Evolutionary conservation across 2,888 invertebrate genomes (phyloP).

Genomic region (Ormyrus rosae): DNA sequence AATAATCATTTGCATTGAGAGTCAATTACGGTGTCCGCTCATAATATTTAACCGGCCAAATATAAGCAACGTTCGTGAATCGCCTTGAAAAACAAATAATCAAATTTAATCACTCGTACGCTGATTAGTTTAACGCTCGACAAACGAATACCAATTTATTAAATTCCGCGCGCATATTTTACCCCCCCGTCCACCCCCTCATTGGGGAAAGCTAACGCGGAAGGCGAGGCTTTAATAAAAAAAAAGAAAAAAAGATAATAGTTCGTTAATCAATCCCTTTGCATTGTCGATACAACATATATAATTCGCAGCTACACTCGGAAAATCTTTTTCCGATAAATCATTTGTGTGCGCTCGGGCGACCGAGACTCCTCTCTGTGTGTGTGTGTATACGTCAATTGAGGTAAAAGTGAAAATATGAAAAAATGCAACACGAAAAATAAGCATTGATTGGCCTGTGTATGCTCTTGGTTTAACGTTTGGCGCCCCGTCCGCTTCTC

Average conservation of each 20-base stretch:
- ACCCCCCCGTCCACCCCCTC: background rate
- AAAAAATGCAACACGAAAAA: slow-evolving; percentile 58
- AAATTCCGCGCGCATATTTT: slow-evolving; percentile 28
- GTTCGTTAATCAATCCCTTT: slow-evolving; percentile 53
- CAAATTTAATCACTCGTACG: slow-evolving; percentile 53
- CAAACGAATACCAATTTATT: slow-evolving; percentile 50
- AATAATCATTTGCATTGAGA: slow-evolving; percentile 11
- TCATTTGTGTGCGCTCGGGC: slow-evolving; percentile 37
- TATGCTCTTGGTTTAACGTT: slow-evolving; percentile 36
- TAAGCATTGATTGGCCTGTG: slow-evolving; percentile 57
- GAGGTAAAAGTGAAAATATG: slow-evolving; percentile 59
- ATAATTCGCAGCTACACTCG: slow-evolving; percentile 51
- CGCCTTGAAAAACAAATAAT: slow-evolving; percentile 47
- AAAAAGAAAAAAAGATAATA: slow-evolving; percentile 5
- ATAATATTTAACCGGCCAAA: slow-evolving; percentile 33
- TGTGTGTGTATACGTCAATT: slow-evolving; percentile 36
- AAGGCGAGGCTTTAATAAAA: background rate
- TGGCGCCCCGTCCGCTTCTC: background rate
- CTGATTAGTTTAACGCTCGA: slow-evolving; percentile 55
- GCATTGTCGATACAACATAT: slow-evolving; percentile 41
- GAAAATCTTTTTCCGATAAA: slow-evolving; percentile 57
- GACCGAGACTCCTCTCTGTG: background rate
- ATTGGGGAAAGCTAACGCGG: too few relatives aligned
- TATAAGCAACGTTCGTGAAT: slow-evolving; percentile 35
- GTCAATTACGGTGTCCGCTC: slow-evolving; percentile 16